phyloP scores from a whole-genome alignment of 1,140 invertebrate genomes.

The Hestina assimilis region DNA sequence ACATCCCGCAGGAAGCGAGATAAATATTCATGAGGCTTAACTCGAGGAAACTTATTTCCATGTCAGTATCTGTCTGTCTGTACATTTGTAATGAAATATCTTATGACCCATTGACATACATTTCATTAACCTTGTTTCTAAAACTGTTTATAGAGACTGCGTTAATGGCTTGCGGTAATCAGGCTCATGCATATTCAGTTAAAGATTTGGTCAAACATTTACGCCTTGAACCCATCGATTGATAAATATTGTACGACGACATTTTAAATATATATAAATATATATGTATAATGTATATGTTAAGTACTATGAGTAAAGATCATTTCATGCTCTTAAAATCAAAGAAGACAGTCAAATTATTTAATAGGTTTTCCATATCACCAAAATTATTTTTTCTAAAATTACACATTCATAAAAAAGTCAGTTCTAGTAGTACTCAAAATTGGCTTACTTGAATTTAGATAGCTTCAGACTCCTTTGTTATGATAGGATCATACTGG shows the following conservation, averaged over 20 bases:
- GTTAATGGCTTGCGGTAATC: neutral
- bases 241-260: neutral
- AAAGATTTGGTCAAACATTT: neutral
- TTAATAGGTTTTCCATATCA: too few species aligned
- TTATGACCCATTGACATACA: constrained; percentile 14
- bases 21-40: constrained; percentile 71
- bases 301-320: too few species aligned
- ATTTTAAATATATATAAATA: neutral
- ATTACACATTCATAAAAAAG: too few species aligned
- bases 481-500: neutral
- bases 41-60: constrained; percentile 62
- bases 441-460: too few species aligned
- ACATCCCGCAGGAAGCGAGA: constrained; percentile 49
- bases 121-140: constrained; percentile 3
- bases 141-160: constrained; percentile 8
- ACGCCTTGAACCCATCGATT: neutral
- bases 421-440: too few species aligned
- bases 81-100: constrained; percentile 34
- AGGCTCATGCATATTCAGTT: constrained; percentile 1
- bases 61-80: constrained; percentile 51
- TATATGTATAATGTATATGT: neutral
- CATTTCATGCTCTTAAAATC: too few species aligned
- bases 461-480: neutral
- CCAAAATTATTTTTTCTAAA: too few species aligned
- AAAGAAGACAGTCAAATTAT: too few species aligned